phyloP scores from a whole-genome alignment of 2,113 vertebrate genomes.

The Rhynchopsitta pachyrhyncha region DNA sequence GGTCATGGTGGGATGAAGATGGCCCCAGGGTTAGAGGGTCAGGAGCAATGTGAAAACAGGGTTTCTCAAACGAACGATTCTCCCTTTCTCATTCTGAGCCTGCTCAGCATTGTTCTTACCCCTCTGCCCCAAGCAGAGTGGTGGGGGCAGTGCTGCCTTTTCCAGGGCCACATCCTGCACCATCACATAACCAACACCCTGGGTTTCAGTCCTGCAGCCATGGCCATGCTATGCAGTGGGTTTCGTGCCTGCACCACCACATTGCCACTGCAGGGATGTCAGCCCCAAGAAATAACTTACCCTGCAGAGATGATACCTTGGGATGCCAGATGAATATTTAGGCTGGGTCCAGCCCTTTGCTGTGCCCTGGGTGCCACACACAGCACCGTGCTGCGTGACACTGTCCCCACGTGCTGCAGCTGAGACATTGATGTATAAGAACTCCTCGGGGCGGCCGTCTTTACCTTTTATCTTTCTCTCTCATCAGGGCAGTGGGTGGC shows the following conservation, averaged over 20 bases:
- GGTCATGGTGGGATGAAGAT: background rate
- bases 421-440: background rate
- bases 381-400: background rate
- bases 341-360: background rate
- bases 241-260: accelerated
- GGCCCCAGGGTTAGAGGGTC: background rate
- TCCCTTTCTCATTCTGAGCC: background rate
- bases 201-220: accelerated
- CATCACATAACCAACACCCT: accelerated
- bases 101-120: background rate
- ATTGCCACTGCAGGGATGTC: background rate
- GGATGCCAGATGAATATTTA: background rate
- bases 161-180: background rate
- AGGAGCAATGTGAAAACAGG: accelerated
- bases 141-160: background rate
- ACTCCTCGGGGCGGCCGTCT: background rate
- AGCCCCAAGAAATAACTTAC: background rate
- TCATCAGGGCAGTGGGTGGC: background rate
- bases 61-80: background rate
- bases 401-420: background rate
- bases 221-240: accelerated
- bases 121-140: background rate
- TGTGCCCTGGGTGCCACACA: background rate
- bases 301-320: background rate
- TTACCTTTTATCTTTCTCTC: background rate